These are phyloP conservation scores for Erebia epiphron DNA, from an alignment of 2,888 invertebrate genomes.

Conservation along the genomic window DNA sequence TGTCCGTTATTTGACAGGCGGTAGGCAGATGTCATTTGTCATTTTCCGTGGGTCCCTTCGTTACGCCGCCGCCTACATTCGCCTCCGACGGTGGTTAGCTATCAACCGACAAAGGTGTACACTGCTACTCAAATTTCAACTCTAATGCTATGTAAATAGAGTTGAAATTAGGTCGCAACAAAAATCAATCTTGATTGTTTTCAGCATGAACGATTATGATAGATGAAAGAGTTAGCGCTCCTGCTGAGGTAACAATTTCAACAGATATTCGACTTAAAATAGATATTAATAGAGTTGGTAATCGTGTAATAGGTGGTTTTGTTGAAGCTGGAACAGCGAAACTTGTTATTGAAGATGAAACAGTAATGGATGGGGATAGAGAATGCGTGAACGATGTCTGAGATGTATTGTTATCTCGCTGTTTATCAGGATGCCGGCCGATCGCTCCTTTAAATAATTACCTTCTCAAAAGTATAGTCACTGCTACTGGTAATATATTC, in stretches of 20 bases:
- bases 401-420: slow-evolving; percentile 80
- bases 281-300: slow-evolving; percentile 54
- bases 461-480: slow-evolving; percentile 76
- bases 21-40: slow-evolving; percentile 88
- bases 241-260: slow-evolving; percentile 64
- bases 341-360: slow-evolving; percentile 81
- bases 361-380: slow-evolving; percentile 81
- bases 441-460: slow-evolving; percentile 81
- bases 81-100: slow-evolving; percentile 79
- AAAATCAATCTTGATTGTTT: slow-evolving; percentile 82
- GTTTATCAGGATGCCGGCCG: slow-evolving; percentile 78
- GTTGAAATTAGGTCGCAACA: slow-evolving; percentile 50
- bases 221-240: slow-evolving; percentile 83
- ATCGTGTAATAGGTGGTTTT: slow-evolving; percentile 45
- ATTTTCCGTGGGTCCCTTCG: slow-evolving; percentile 83
- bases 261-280: slow-evolving; percentile 56
- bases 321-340: slow-evolving; percentile 63
- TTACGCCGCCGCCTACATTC: slow-evolving; percentile 75
- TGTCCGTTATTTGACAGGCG: slow-evolving; percentile 86
- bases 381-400: slow-evolving; percentile 81
- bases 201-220: slow-evolving; percentile 84
- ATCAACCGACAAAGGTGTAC: slow-evolving; percentile 67
- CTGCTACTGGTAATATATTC: slow-evolving; percentile 81
- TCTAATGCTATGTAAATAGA: slow-evolving; percentile 45
- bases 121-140: slow-evolving; percentile 47